These are phyloP conservation scores for Polydesmus complanatus DNA, from an alignment of 2,888 invertebrate species.

Conservation along the genomic window DNA sequence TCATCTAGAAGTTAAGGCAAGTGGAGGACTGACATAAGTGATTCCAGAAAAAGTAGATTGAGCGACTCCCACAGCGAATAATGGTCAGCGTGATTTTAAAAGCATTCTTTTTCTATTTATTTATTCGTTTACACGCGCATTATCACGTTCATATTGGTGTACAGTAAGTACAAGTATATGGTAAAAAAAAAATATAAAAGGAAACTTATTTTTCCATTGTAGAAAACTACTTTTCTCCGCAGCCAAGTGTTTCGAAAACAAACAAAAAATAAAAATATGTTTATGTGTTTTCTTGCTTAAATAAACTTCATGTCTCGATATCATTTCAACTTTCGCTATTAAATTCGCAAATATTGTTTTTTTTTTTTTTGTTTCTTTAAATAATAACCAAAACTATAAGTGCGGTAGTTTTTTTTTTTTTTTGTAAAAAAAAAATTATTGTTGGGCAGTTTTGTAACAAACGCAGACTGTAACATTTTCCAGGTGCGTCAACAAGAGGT, in stretches of 20 bases:
- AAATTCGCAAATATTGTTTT: too few species aligned
- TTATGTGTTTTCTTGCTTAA: neutral
- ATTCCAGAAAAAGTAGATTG: too few species aligned
- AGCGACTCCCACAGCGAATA: too few species aligned
- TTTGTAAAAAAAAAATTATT: too few species aligned
- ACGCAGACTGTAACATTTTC: too few species aligned
- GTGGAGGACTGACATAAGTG: too few species aligned
- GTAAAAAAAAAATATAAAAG: neutral
- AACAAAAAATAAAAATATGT: neutral
- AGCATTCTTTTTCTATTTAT: neutral
- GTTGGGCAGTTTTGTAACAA: too few species aligned
- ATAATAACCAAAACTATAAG: too few species aligned
- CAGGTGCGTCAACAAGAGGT: too few species aligned
- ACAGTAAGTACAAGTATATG: neutral
- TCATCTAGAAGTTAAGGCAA: too few species aligned
- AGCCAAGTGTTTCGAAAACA: conserved; percentile 1
- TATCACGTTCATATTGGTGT: neutral
- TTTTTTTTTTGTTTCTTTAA: too few species aligned
- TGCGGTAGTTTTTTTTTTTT: too few species aligned
- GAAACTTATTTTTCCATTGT: neutral
- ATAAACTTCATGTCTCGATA: neutral
- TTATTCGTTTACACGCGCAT: neutral
- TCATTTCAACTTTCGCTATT: neutral
- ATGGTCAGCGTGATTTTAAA: neutral
- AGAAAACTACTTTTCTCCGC: neutral